Conservation (phyloP, 2,113 vertebrate genomes). For the Antigone vipio region DNA sequence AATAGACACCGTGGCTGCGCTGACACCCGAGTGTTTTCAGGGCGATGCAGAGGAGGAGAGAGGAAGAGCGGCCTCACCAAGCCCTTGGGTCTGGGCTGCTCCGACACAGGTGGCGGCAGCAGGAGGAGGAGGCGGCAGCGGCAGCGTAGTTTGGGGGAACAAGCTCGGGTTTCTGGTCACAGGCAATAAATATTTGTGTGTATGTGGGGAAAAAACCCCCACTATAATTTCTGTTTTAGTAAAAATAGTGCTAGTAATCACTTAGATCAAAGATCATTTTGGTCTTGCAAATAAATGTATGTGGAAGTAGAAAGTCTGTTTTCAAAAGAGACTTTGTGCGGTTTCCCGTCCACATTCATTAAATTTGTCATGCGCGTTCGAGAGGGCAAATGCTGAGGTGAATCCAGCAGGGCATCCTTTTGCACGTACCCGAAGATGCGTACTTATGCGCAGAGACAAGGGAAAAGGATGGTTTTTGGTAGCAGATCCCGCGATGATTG, state of each 20-base stretch:
- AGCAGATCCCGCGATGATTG: rapidly evolving
- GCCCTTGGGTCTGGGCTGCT: background rate
- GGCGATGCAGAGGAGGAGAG: rapidly evolving
- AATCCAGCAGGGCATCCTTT: rapidly evolving
- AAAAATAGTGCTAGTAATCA: background rate
- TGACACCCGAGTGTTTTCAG: background rate
- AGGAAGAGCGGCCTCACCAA: background rate
- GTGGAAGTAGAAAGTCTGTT: background rate
- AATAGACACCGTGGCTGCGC: rapidly evolving
- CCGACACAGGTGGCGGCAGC: background rate
- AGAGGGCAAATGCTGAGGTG: no score
- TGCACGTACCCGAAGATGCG: rapidly evolving
- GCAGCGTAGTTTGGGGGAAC: background rate
- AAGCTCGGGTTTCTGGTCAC: background rate
- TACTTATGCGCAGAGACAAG: rapidly evolving
- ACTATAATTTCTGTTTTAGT: background rate
- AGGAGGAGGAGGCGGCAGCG: background rate
- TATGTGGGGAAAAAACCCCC: no score
- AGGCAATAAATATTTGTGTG: background rate
- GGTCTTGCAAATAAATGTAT: background rate
- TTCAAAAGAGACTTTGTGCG: background rate
- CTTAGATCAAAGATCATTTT: no score
- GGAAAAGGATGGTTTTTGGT: background rate
- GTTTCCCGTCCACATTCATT: rapidly evolving
- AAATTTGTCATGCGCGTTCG: rapidly evolving